A percentile compares a stretch with the other conserved stretches of the same genome.
Evolutionary conservation across 2,888 invertebrate species (phyloP).

Genomic region (Drosophila eohydei): DNA sequence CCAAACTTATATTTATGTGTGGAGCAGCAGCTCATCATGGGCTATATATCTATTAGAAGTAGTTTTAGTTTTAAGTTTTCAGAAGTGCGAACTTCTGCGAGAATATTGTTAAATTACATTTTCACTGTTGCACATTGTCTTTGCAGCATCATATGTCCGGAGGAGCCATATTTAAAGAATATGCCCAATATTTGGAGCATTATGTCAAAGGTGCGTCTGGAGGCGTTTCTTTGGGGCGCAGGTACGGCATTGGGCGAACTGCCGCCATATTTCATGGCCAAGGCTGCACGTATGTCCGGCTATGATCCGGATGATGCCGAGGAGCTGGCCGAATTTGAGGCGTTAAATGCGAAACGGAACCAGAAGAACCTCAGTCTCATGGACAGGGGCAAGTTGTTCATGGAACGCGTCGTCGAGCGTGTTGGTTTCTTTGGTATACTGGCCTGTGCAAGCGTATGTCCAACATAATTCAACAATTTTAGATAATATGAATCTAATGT

Average conservation of each 20-base stretch:
- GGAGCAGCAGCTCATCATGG: neutral
- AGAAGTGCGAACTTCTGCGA: neutral
- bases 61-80: neutral
- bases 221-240: conserved; percentile 98
- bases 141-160: conserved; percentile 95
- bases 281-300: conserved; percentile 92
- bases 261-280: conserved; percentile 99
- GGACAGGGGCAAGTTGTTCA: conserved; percentile 92
- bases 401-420: conserved; percentile 95
- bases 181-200: conserved; percentile 95
- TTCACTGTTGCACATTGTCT: neutral
- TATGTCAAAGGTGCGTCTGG: conserved; percentile 97
- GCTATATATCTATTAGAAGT: neutral
- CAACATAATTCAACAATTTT: neutral
- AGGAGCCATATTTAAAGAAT: conserved; percentile 87
- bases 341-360: conserved; percentile 88
- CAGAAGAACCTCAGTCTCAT: conserved; percentile 87
- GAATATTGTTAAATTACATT: neutral
- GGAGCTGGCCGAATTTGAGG: conserved; percentile 91
- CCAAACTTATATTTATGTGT: neutral
- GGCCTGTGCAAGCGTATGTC: conserved; percentile 95
- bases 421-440: conserved; percentile 98
- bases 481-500: neutral
- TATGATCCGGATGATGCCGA: conserved; percentile 88
- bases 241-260: conserved; percentile 99